Evolutionary conservation across 1,140 invertebrate genomes (phyloP).

Genomic region (Glomeris maerens): DNA sequence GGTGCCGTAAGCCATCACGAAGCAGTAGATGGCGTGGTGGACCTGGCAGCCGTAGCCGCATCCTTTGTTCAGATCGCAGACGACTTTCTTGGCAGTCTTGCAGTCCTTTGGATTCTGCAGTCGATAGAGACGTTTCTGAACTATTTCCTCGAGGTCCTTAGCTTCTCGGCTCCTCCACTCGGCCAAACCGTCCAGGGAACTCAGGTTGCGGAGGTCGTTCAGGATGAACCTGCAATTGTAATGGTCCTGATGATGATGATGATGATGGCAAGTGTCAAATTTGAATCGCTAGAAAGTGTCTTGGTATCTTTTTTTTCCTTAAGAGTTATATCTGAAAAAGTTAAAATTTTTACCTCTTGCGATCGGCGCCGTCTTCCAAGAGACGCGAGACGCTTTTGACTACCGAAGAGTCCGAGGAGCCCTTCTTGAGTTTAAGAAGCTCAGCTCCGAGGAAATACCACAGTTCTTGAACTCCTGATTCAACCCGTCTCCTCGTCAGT

Average conservation of each 20-base stretch:
- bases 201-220: conserved; percentile 52
- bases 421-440: conserved; percentile 51
- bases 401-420: conserved; percentile 35
- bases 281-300: conserved; percentile 7
- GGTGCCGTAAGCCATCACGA: conserved; percentile 89
- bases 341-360: conserved; percentile 26
- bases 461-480: conserved; percentile 49
- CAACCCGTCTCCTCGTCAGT: conserved; percentile 54
- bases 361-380: conserved; percentile 44
- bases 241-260: conserved; percentile 8
- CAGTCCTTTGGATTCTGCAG: conserved; percentile 71
- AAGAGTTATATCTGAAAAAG: conserved; percentile 14
- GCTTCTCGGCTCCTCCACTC: conserved; percentile 68
- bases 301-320: conserved; percentile 18
- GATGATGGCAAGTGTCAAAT: conserved; percentile 1
- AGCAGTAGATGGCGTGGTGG: conserved; percentile 93
- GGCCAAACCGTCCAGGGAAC: conserved; percentile 58
- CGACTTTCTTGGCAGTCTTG: conserved; percentile 65
- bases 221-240: conserved; percentile 44
- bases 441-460: conserved; percentile 54
- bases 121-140: conserved; percentile 48
- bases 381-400: conserved; percentile 40
- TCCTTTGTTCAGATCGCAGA: conserved; percentile 95
- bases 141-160: conserved; percentile 56
- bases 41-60: conserved; percentile 94